Evolutionary conservation across 2,888 invertebrate genomes (phyloP), one percentile per base, ranked within the genome.

Genomic region (Selenia dentaria): DNA sequence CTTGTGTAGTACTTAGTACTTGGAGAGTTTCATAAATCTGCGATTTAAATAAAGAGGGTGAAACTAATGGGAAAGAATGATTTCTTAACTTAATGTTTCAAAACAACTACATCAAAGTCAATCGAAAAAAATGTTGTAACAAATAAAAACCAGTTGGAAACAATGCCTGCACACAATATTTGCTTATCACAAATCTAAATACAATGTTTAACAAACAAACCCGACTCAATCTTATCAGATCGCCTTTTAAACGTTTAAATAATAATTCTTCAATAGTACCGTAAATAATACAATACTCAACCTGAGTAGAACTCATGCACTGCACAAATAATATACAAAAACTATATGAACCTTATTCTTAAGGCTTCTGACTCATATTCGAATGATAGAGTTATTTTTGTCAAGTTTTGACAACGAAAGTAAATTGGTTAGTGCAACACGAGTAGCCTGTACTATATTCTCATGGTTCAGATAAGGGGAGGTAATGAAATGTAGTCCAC

Each of bases 211-310:
- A 20, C 33, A 43, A 46, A 42, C 42, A 39, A 46, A 37, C 32
- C 42, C 25, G 26, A 42, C 33, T 33, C 6, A 58, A 53, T 47
- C 59, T 62, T 71, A 71, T 71, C 71, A 62, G 65, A 68, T 69
- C 57, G 52, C 42, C 18, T 35, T 35, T 26, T 28, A 39, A 45
- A 35, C 4, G 9, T 38, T 36, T 27, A n/a, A 46, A 46, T 25
- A 26, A 39, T 54, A 49, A 53, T 51, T 44, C 24, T 35, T 46
- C 31, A 25, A 35, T 28, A 20, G 18, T 26, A n/a, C 9, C 26
- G 14, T 13, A 25, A 25, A 28, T 11, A 40, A 9, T 34, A 38
- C 34, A 22, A 27, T 27, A 38, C 24, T 4, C 3, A 9, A 31
- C 12, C 6, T n/a, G 10, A 14, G 14, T 13, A 16, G 16, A 16